A percentile compares a stretch with the other conserved stretches of the same genome.
Evolutionary conservation across 2,113 vertebrate species (phyloP).

Genomic region (Entosphenus tridentatus): DNA sequence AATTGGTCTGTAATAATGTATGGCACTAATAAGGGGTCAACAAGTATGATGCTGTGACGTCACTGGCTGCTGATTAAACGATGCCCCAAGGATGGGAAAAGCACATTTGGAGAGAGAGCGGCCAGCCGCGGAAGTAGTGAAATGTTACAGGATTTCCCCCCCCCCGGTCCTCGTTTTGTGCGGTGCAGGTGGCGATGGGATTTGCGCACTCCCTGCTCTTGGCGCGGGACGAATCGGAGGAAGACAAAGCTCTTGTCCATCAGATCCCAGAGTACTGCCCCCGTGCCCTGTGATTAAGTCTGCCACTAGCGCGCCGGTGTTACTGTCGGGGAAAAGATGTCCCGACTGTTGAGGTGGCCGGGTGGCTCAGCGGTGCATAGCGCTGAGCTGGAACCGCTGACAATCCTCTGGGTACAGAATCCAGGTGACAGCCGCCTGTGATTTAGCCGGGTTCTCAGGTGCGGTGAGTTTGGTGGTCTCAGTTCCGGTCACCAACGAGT

Average conservation of each 20-base stretch:
- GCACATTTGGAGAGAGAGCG: neutral
- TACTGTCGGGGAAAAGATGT: too few species aligned
- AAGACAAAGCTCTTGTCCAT: slow-evolving; percentile 53
- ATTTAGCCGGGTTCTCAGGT: too few species aligned
- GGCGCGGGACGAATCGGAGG: slow-evolving; percentile 47
- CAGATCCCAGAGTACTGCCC: slow-evolving; percentile 87
- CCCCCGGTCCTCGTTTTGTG: neutral
- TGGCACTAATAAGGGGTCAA: neutral
- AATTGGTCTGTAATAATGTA: neutral
- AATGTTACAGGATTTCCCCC: neutral
- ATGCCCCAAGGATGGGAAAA: neutral
- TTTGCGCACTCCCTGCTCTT: slow-evolving; percentile 60
- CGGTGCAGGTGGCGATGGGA: slow-evolving; percentile 61
- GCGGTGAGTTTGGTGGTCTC: too few species aligned
- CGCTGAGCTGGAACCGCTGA: too few species aligned
- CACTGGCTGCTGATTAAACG: neutral
- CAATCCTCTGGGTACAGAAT: too few species aligned
- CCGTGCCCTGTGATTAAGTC: slow-evolving; percentile 43
- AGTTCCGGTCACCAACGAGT: too few species aligned
- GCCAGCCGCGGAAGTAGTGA: too few species aligned
- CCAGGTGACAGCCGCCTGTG: too few species aligned
- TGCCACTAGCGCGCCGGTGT: neutral
- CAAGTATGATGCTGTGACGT: neutral
- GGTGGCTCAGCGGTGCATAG: too few species aligned
- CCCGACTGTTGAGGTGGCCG: too few species aligned